phyloP scores from a whole-genome alignment of 1,140 invertebrate genomes.

The Formica exsecta region DNA sequence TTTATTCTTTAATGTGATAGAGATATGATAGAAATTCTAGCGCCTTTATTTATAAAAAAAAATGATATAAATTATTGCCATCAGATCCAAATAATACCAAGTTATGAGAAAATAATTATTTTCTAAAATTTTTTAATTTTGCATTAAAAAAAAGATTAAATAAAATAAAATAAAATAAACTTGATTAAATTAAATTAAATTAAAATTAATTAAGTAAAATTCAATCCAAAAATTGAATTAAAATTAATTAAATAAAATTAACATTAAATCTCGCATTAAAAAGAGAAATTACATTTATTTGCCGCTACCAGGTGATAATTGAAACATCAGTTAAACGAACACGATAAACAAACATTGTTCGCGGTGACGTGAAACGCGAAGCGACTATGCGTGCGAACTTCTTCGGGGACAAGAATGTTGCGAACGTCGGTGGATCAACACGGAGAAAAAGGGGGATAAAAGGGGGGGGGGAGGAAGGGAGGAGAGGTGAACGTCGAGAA shows the following conservation, averaged over 20 bases:
- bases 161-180: too few species aligned
- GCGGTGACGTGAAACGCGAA: not conserved
- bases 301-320: too few species aligned
- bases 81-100: not conserved
- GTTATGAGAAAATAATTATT: not conserved
- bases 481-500: conserved; percentile 75
- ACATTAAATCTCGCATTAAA: not conserved
- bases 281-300: not conserved
- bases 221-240: too few species aligned
- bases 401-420: conserved; percentile 37
- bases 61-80: not conserved
- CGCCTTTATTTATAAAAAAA: not conserved
- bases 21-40: not conserved
- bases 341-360: conserved; percentile 17
- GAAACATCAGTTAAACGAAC: not conserved
- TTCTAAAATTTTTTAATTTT: not conserved
- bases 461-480: conserved; percentile 57
- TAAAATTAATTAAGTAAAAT: too few species aligned
- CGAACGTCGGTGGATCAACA: conserved; percentile 34
- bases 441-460: too few species aligned
- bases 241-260: too few species aligned
- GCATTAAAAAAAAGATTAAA: not conserved
- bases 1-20: not conserved
- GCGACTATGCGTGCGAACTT: not conserved
- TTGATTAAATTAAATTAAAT: too few species aligned